Percentiles rank a stretch among this genome's conserved stretches.
Conservation (phyloP, 37 sponge, comb jelly and placozoan species). For the Axinella damicornis region DNA sequence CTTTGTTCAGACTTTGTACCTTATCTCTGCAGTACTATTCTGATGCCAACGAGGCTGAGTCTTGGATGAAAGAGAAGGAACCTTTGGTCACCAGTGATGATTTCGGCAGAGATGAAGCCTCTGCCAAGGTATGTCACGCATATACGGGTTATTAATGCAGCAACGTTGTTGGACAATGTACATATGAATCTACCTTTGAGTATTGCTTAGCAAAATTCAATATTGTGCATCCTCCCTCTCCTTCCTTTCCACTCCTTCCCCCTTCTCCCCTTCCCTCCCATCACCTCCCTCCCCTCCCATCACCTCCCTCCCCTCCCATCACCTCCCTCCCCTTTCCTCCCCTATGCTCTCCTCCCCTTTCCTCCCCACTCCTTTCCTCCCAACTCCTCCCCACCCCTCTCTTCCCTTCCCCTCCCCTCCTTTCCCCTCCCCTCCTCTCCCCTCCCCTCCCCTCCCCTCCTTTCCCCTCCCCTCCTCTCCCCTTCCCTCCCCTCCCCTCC, state of each 20-base stretch:
- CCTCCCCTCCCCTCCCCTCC: neutral
- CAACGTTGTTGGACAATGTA: too few species aligned
- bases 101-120: constrained; percentile 84
- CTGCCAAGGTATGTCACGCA: constrained; percentile 76
- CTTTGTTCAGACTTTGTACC: too few species aligned
- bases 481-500: neutral
- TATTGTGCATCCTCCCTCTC: too few species aligned
- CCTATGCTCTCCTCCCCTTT: neutral
- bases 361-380: neutral
- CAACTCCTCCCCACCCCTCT: neutral
- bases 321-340: too few species aligned
- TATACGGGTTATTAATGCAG: too few species aligned
- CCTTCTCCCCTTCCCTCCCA: too few species aligned
- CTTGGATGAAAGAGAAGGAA: constrained; percentile 94
- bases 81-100: constrained; percentile 84
- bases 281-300: too few species aligned
- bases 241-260: too few species aligned
- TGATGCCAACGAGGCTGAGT: constrained; percentile 94
- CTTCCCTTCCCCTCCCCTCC: neutral
- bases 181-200: too few species aligned
- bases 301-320: too few species aligned
- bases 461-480: neutral
- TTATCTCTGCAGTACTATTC: constrained; percentile 79
- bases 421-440: neutral
- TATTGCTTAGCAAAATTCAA: too few species aligned